Conservation (phyloP, 2,888 invertebrate species). For the Caenorhabditis panamensis region DNA sequence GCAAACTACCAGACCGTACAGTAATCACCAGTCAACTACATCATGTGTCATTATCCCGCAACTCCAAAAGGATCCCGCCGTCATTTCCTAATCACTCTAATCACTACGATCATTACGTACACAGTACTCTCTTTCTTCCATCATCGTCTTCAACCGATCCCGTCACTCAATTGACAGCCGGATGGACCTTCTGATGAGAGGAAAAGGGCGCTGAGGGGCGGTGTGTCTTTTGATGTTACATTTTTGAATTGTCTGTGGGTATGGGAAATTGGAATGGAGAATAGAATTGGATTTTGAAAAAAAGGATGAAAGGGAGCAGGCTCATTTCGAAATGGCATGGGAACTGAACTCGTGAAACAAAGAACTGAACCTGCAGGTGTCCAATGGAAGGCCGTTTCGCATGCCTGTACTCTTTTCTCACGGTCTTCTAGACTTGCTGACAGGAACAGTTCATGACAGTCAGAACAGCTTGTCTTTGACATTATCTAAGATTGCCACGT, state of each 20-base stretch:
- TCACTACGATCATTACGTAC: neutral
- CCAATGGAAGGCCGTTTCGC: no score
- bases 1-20: neutral
- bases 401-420: no score
- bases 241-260: neutral
- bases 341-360: no score
- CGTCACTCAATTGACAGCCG: conserved; percentile 11
- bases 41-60: neutral
- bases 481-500: no score
- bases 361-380: no score
- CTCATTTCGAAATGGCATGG: neutral
- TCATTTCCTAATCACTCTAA: neutral
- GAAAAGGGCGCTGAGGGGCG: conserved; percentile 7
- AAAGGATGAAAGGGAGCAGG: neutral
- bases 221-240: conserved; percentile 1
- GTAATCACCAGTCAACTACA: no score
- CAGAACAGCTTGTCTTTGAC: no score
- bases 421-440: no score
- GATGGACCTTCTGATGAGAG: neutral
- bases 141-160: neutral
- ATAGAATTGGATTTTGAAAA: neutral
- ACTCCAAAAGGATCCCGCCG: neutral
- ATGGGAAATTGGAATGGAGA: neutral
- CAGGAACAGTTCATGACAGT: no score
- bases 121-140: neutral